A percentile compares a stretch with the other conserved stretches of the same genome.
Conservation (phyloP, 2,113 vertebrate species). For the Perca flavescens region DNA sequence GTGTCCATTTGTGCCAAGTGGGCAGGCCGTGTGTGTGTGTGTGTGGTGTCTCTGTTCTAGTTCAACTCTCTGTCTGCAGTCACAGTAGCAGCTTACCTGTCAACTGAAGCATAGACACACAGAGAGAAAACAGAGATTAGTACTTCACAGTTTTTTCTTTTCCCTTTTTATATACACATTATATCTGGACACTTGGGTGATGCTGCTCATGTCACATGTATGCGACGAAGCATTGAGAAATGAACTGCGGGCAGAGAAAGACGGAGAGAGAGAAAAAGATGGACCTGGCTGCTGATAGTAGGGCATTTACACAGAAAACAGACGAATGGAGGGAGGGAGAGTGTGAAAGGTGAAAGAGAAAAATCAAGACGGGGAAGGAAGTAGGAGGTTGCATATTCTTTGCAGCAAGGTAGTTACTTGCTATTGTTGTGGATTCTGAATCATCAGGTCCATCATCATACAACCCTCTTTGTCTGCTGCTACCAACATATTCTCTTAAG, state of each 20-base stretch:
- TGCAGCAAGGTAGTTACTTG: too few species aligned
- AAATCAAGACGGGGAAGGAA: not conserved
- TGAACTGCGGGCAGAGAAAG: not conserved
- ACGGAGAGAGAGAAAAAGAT: not conserved
- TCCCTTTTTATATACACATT: not conserved
- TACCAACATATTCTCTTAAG: too few species aligned
- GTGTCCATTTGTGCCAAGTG: constrained; percentile 20
- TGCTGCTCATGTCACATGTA: constrained; percentile 3
- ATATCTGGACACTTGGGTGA: constrained; percentile 3
- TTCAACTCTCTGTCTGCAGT: constrained; percentile 10
- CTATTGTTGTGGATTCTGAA: too few species aligned
- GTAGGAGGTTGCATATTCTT: too few species aligned
- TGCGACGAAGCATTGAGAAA: not conserved
- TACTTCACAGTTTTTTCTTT: not conserved
- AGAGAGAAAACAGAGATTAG: constrained; percentile 14
- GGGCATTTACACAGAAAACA: too few species aligned
- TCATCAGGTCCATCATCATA: too few species aligned
- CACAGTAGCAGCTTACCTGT: constrained; percentile 36
- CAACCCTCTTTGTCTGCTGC: too few species aligned
- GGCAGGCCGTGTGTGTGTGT: constrained; percentile 18
- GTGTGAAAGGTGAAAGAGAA: not conserved
- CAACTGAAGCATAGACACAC: constrained; percentile 28
- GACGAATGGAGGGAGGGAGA: not conserved
- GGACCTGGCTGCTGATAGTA: too few species aligned
- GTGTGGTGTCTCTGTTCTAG: constrained; percentile 19